Evolutionary conservation across 2,797 vertebrate species (phyloP).

Genomic region (Chaetodon trifasciatus): DNA sequence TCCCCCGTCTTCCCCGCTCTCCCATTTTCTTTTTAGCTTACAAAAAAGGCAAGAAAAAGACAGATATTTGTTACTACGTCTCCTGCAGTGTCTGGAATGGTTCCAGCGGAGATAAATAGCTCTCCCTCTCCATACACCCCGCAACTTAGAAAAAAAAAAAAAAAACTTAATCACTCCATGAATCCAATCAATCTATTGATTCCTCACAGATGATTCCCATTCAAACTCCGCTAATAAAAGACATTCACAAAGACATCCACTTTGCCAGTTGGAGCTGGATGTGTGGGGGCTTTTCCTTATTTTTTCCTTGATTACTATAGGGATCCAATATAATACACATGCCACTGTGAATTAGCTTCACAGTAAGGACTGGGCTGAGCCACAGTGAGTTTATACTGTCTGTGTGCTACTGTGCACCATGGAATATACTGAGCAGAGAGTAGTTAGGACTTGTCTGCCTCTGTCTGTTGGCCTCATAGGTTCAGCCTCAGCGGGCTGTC

Average conservation of each 20-base stretch:
- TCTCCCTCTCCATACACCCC: conserved; percentile 13
- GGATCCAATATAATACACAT: conserved; percentile 79
- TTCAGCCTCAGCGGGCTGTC: conserved; percentile 87
- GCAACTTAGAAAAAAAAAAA: conserved; percentile 15
- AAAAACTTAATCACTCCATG: conserved; percentile 38
- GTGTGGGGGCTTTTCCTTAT: conserved; percentile 57
- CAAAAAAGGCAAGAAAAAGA: conserved; percentile 61
- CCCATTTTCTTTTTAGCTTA: conserved; percentile 60
- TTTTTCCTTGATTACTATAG: conserved; percentile 77
- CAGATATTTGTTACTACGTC: conserved; percentile 73
- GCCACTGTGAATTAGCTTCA: conserved; percentile 76
- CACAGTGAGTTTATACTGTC: conserved; percentile 63
- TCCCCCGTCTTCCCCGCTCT: conserved; percentile 52
- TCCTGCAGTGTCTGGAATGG: conserved; percentile 65
- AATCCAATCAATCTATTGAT: conserved; percentile 48
- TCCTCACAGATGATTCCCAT: conserved; percentile 34
- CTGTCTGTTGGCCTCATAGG: conserved; percentile 78
- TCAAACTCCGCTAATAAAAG: conserved; percentile 46
- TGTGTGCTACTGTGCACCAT: conserved; percentile 62
- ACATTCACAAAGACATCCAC: conserved; percentile 25
- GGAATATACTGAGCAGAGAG: conserved; percentile 70
- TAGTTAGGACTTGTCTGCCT: conserved; percentile 81
- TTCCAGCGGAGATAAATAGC: conserved; percentile 60
- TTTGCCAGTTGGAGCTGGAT: conserved; percentile 40
- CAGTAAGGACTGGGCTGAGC: conserved; percentile 49